Conservation (phyloP, 2,888 invertebrate species). For the Dynastes hyllus region DNA sequence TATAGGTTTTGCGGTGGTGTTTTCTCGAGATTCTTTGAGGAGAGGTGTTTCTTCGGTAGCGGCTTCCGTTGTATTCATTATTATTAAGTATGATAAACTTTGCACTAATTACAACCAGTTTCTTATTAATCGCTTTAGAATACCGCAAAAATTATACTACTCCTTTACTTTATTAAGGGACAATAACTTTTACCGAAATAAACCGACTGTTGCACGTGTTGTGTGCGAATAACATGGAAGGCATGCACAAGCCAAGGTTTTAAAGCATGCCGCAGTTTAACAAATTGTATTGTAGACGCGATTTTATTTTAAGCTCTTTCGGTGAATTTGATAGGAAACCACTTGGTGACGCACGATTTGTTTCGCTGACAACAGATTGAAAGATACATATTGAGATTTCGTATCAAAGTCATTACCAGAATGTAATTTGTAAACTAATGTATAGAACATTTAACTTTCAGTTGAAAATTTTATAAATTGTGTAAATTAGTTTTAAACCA, state of each 20-base stretch:
- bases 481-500: too few species aligned
- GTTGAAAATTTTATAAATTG: too few species aligned
- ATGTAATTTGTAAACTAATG: too few species aligned
- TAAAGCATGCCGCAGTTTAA: slow-evolving; percentile 2
- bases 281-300: neutral
- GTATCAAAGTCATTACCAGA: too few species aligned
- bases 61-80: slow-evolving; percentile 31
- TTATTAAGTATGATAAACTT: neutral
- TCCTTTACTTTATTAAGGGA: neutral
- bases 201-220: slow-evolving; percentile 1
- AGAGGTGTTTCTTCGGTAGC: neutral
- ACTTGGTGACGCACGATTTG: slow-evolving; percentile 3
- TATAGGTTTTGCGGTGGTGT: neutral
- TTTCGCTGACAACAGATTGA: neutral
- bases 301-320: slow-evolving; percentile 28
- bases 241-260: slow-evolving; percentile 11
- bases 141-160: neutral
- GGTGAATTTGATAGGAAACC: slow-evolving; percentile 15
- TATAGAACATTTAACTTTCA: too few species aligned
- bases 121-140: neutral
- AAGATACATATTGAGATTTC: too few species aligned
- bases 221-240: neutral
- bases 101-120: neutral
- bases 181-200: neutral
- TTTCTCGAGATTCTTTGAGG: neutral